Conservation (phyloP, 2,113 vertebrate species). For the Poeciliopsis retropinna region DNA sequence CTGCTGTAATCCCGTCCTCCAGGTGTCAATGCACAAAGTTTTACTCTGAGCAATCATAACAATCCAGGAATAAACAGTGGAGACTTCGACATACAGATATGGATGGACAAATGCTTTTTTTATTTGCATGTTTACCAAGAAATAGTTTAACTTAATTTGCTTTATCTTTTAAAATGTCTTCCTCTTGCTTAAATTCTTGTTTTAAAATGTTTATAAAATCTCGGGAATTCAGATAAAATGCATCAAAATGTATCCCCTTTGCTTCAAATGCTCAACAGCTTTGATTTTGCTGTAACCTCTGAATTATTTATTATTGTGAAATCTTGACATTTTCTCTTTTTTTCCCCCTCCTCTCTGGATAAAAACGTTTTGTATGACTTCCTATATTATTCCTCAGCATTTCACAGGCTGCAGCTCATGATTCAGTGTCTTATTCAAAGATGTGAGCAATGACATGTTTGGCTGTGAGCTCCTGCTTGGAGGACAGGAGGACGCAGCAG, state of each 20-base stretch:
- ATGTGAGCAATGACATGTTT: slow-evolving; percentile 30
- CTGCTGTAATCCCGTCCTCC: slow-evolving; percentile 55
- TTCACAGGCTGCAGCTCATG: slow-evolving; percentile 27
- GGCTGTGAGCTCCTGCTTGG: slow-evolving; percentile 38
- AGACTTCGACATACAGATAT: not conserved
- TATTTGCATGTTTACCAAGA: no score
- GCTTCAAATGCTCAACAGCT: no score
- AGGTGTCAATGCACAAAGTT: slow-evolving; percentile 39
- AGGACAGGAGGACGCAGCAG: slow-evolving; percentile 24
- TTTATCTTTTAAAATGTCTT: not conserved
- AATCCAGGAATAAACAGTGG: not conserved
- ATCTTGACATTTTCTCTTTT: not conserved
- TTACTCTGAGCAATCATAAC: slow-evolving; percentile 36
- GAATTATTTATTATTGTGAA: not conserved
- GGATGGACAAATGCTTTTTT: not conserved
- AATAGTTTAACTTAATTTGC: not conserved
- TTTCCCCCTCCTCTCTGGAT: not conserved
- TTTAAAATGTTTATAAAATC: no score
- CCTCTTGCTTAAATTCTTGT: not conserved
- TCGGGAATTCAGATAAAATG: no score
- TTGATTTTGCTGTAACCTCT: not conserved
- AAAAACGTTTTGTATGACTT: not conserved
- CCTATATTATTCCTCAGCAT: slow-evolving; percentile 1
- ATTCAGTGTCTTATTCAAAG: slow-evolving; percentile 53
- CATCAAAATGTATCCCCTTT: no score